Base-by-base conservation (phyloP, 1,140 invertebrate genomes). In the Choristoneura fumiferana region DNA sequence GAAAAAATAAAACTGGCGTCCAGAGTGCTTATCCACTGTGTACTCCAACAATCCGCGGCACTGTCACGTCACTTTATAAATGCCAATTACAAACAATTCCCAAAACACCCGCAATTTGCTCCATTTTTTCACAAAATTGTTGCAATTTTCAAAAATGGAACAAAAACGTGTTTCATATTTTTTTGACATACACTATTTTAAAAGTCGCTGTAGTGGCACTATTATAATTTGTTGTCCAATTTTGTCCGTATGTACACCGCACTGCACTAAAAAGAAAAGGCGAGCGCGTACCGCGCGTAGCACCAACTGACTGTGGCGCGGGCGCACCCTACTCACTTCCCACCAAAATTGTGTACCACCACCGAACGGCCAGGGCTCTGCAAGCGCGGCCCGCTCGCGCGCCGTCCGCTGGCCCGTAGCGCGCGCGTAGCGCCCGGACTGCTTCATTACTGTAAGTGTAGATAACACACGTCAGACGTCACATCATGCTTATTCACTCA, bases 241-340 rank as follows among this genome's bases (percentile, higher is more conserved):
- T 37, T 59, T 57, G 43, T 69, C 22, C 17, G 56, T 62, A 52
- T 45, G 54, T 58, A 71, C 22, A 73, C 73, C 72, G 54, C 77
- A 82, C 79, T 80, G 63, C 78, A 76, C 71, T 76, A 58, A 57
- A n/a, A n/a, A 63, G 18, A 39, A 66, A 71, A 63, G 60, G 76
- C 82, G 79, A 76, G 76, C 81, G 74, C 71, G 59, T 58, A 76
- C 78, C 75, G 76, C 82, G 81, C 82, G 79, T 65, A 67, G 67
- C 68, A 61, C 45, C 54, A 68, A 75, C 73, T 66, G 76, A 85
- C 84, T 85, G 80, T 72, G 63, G 80, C 84, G 84, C 82, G 63
- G 40, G 81, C 84, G 84, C 84, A 87, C 84, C 84, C 84, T 81
- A 87, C 84, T 87, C 71, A 77, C 79, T 82, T 78, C 79, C 79